Evolutionary conservation across 2,113 vertebrate genomes (phyloP).

Genomic region (Megaceryle maxima): DNA sequence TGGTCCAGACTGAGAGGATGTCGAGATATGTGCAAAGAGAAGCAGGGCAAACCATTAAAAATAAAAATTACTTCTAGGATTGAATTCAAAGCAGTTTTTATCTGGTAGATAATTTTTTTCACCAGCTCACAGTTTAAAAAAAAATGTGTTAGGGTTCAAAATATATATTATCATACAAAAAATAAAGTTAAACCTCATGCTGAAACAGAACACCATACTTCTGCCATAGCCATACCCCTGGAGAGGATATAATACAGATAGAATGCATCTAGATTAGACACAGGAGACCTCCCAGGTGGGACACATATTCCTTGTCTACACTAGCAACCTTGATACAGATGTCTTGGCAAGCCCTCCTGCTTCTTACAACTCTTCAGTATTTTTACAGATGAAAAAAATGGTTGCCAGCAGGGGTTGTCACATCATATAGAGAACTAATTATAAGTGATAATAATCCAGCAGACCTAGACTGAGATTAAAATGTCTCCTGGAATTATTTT

Average conservation of each 20-base stretch:
- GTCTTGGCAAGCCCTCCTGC: slow-evolving; percentile 8
- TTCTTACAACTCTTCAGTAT: neutral
- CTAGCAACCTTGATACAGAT: slow-evolving; percentile 20
- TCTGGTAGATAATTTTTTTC: neutral
- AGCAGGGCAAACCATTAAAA: neutral
- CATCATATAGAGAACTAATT: slow-evolving; percentile 26
- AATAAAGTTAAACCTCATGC: neutral
- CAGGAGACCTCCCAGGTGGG: neutral
- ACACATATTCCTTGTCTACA: neutral
- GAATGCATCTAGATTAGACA: neutral
- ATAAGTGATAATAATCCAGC: slow-evolving; percentile 26
- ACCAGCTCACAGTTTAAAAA: neutral
- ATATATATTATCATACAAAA: neutral
- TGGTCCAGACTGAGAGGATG: neutral
- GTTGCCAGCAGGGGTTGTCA: neutral
- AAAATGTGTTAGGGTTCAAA: neutral
- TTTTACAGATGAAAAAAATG: slow-evolving; percentile 29
- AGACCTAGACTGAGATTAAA: slow-evolving; percentile 12
- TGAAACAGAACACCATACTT: neutral
- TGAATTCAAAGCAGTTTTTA: neutral
- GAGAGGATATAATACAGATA: neutral
- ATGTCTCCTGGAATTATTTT: neutral
- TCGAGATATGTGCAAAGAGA: neutral
- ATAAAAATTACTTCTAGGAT: neutral
- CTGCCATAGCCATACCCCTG: neutral